Evolutionary conservation across 1,140 invertebrate genomes (phyloP).

Genomic region (Drosophila funebris): DNA sequence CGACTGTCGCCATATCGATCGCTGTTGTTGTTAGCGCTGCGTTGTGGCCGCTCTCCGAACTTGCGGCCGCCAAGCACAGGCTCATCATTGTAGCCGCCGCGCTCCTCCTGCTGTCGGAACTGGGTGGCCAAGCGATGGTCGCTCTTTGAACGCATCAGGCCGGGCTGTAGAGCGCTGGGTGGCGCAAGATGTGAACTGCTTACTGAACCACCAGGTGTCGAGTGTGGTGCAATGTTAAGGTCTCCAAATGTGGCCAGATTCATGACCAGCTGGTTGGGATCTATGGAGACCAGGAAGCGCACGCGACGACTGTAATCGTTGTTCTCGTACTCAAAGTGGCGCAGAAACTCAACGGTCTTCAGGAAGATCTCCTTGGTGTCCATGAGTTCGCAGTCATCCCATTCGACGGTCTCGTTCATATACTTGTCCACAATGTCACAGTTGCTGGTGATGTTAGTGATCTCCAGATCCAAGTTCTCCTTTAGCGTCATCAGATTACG

Average conservation of each 20-base stretch:
- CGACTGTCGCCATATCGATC: constrained; percentile 84
- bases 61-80: constrained; percentile 88
- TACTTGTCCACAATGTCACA: constrained; percentile 98
- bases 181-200: constrained; percentile 86
- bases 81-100: constrained; percentile 86
- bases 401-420: constrained; percentile 93
- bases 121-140: constrained; percentile 95
- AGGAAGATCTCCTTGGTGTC: constrained; percentile 97
- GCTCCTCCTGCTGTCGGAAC: constrained; percentile 93
- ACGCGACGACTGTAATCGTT: constrained; percentile 94
- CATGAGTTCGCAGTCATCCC: constrained; percentile 95
- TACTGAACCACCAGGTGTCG: constrained; percentile 83
- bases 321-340: constrained; percentile 96
- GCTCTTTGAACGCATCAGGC: constrained; percentile 95
- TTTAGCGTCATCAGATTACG: constrained; percentile 93
- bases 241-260: constrained; percentile 94
- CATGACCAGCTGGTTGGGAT: constrained; percentile 94
- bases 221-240: constrained; percentile 89
- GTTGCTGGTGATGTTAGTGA: constrained; percentile 96
- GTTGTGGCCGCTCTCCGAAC: constrained; percentile 88
- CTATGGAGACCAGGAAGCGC: constrained; percentile 93
- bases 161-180: constrained; percentile 86
- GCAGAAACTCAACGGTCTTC: constrained; percentile 96
- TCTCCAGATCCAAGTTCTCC: constrained; percentile 96
- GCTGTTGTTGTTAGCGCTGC: constrained; percentile 82